Base-by-base conservation (phyloP, 1,140 invertebrate genomes). In the Saccostrea glomerata region DNA sequence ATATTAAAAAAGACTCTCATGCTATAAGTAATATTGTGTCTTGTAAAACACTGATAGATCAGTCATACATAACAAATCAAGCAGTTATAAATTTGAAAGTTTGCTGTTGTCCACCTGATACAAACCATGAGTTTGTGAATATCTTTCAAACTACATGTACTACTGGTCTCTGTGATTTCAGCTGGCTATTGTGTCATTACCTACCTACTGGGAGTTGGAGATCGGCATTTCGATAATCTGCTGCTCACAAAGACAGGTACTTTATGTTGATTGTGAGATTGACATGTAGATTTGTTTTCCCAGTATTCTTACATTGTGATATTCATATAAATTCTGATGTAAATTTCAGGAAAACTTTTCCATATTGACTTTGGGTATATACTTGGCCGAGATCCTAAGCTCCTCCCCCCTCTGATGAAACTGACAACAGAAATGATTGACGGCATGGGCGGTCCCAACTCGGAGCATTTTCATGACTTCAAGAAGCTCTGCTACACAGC, bases 361-460 rank as follows among this genome's bases (percentile, higher is more conserved):
- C 99, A 99, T 95, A 99, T 99, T 90, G 99, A 99, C 96, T 99
- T 99, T 95, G 99, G 99, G 2, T 99, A 99, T 93, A 99, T 99
- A 93, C 96, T 99, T 55, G 99, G 99, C 9, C 96, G 99, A 86
- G 99, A 99, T 96, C 99, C 99, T 2, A 99, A 99, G 95, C 98
- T 98, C 7, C 96, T 99, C 93, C 99, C 99, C 5, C 98, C 99
- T 12, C 98, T 58, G 6, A 99, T 99, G 98, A 99, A 99, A 95
- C 96, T 99, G 15, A 99, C 98, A 94, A 98, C 98, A 73, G 99
- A 99, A 96, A 99, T 99, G 99, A 98, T 99, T 2, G 99, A 99
- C 93, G 98, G 98, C 0, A 99, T 99, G 99, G 99, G 99, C 7
- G 99, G 99, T 0, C 96, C 98, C 0, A 97, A 97, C 70, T 95